A percentile compares a stretch with the other conserved stretches of the same genome.
Evolutionary conservation across 2,888 invertebrate genomes (phyloP).

Genomic region (Tetramorium bicarinatum): DNA sequence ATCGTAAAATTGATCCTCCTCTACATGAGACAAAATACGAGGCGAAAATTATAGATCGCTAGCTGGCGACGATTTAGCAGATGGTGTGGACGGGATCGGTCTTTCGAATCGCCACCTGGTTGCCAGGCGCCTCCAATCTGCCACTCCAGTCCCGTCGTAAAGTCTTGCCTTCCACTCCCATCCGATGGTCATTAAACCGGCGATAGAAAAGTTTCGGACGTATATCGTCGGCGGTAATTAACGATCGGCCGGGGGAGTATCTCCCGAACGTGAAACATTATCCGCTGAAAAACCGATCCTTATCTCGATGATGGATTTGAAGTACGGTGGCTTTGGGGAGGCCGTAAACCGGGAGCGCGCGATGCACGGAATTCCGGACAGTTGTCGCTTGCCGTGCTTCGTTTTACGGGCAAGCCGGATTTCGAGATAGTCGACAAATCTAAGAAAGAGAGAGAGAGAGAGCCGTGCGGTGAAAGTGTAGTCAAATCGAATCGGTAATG

Average conservation of each 20-base stretch:
- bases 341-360: conserved; percentile 70
- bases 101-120: conserved; percentile 70
- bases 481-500: conserved; percentile 24
- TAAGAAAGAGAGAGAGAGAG: background rate
- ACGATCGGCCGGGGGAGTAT: conserved; percentile 66
- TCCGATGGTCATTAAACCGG: conserved; percentile 69
- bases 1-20: background rate
- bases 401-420: conserved; percentile 48
- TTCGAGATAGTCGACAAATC: conserved; percentile 34
- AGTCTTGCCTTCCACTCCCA: conserved; percentile 60
- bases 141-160: conserved; percentile 69
- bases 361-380: conserved; percentile 47
- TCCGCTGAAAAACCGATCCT: conserved; percentile 75
- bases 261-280: conserved; percentile 73
- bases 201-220: conserved; percentile 74
- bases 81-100: conserved; percentile 64
- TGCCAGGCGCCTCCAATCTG: conserved; percentile 74
- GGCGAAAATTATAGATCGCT: conserved; percentile 46
- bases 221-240: conserved; percentile 72
- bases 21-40: background rate
- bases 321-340: conserved; percentile 55
- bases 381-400: conserved; percentile 44
- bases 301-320: conserved; percentile 75
- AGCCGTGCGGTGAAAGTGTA: background rate
- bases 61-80: conserved; percentile 65